Conservation (phyloP, 1,140 invertebrate genomes). For the Telenomus remus region DNA sequence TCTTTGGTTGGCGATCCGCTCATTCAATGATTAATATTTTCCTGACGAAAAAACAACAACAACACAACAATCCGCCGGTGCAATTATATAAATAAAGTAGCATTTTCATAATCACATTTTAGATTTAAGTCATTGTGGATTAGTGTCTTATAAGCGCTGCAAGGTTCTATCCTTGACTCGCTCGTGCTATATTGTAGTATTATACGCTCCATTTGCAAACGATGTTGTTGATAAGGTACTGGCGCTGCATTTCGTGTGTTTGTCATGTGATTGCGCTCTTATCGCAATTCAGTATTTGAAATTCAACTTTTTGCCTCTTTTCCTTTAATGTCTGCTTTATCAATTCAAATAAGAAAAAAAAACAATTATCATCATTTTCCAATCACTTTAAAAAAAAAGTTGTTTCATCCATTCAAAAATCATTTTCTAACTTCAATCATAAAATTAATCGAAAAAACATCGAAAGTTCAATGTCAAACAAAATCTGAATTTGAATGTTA, state of each 20-base stretch:
- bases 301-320: not conserved
- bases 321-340: not conserved
- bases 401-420: no score
- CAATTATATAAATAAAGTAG: slow-evolving; percentile 19
- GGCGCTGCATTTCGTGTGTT: slow-evolving; percentile 49
- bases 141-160: slow-evolving; percentile 54
- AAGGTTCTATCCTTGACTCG: slow-evolving; percentile 61
- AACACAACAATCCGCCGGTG: no score
- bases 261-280: slow-evolving; percentile 30
- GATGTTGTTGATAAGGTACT: slow-evolving; percentile 54
- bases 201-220: slow-evolving; percentile 62
- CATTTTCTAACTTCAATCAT: no score
- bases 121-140: slow-evolving; percentile 52
- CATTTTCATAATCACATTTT: slow-evolving; percentile 47
- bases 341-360: not conserved
- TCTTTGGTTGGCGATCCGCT: not conserved
- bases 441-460: no score
- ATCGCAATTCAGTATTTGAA: not conserved
- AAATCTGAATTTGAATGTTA: no score
- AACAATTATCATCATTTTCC: no score
- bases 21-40: slow-evolving; percentile 1
- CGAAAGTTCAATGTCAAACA: no score
- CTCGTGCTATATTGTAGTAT: slow-evolving; percentile 48
- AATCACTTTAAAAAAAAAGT: no score
- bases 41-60: slow-evolving; percentile 5